Percentiles rank a stretch among this genome's conserved stretches.
Evolutionary conservation across 1,140 invertebrate species (phyloP).

Genomic region (Drosophila melanica): DNA sequence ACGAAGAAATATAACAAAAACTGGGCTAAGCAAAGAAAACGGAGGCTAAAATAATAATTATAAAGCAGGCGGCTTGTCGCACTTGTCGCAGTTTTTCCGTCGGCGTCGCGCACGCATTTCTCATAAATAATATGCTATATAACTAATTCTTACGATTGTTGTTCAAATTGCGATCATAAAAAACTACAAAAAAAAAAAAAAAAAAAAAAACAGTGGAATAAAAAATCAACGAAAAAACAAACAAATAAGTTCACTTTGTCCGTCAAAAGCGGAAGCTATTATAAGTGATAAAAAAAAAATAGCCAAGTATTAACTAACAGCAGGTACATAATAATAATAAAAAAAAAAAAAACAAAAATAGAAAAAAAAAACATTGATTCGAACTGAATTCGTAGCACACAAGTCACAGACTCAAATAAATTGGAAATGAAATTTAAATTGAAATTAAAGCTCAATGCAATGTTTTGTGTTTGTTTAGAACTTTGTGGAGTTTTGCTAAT

Average conservation of each 20-base stretch:
- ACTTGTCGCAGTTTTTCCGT: slow-evolving; percentile 19
- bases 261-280: slow-evolving; percentile 70
- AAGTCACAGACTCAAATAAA: slow-evolving; percentile 14
- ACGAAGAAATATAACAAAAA: slow-evolving; percentile 10
- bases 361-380: slow-evolving; percentile 12
- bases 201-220: slow-evolving; percentile 3
- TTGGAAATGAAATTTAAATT: slow-evolving; percentile 22
- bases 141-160: slow-evolving; percentile 35
- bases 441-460: slow-evolving; percentile 59
- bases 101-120: slow-evolving; percentile 10
- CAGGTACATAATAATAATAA: slow-evolving; percentile 14
- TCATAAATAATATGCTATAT: slow-evolving; percentile 54
- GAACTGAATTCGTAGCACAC: neutral
- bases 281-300: slow-evolving; percentile 68
- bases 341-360: slow-evolving; percentile 19
- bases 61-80: slow-evolving; percentile 18
- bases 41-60: slow-evolving; percentile 51
- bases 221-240: slow-evolving; percentile 1
- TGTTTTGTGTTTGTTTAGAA: slow-evolving; percentile 41
- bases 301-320: slow-evolving; percentile 14
- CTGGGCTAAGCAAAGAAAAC: slow-evolving; percentile 52
- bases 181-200: slow-evolving; percentile 11
- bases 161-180: slow-evolving; percentile 19
- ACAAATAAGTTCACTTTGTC: slow-evolving; percentile 16
- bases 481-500: slow-evolving; percentile 43